Evolutionary conservation across 1,140 invertebrate genomes (phyloP).

Genomic region (Hyles vespertilio): DNA sequence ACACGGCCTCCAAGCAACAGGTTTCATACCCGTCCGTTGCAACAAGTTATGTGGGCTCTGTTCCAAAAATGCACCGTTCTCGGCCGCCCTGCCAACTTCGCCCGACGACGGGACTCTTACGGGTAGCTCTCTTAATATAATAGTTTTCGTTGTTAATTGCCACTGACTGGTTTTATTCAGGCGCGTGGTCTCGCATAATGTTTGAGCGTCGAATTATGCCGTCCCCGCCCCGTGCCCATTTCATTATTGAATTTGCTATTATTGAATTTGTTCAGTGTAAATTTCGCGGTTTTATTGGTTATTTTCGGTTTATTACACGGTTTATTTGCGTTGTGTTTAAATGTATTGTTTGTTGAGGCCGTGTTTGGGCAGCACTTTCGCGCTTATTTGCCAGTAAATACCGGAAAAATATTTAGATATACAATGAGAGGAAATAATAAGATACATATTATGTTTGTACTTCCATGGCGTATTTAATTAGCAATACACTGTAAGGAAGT

Average conservation of each 20-base stretch:
- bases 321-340: background rate
- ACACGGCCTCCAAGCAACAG: conserved; percentile 45
- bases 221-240: conserved; percentile 8
- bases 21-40: conserved; percentile 41
- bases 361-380: no score
- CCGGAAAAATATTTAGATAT: no score
- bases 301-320: conserved; percentile 6
- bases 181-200: conserved; percentile 13
- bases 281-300: no score
- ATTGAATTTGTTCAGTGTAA: conserved; percentile 1
- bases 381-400: no score
- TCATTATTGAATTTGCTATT: conserved; percentile 9
- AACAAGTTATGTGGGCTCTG: conserved; percentile 68
- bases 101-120: conserved; percentile 9
- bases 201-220: conserved; percentile 13
- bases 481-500: no score
- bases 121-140: no score
- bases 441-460: no score
- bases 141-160: no score
- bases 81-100: conserved; percentile 40
- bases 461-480: no score
- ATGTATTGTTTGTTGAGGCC: background rate
- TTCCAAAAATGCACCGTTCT: conserved; percentile 67
- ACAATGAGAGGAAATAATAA: no score
- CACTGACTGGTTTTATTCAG: no score